phyloP scores from a whole-genome alignment of 2,113 vertebrate species.

The Thinocorus orbignyianus region DNA sequence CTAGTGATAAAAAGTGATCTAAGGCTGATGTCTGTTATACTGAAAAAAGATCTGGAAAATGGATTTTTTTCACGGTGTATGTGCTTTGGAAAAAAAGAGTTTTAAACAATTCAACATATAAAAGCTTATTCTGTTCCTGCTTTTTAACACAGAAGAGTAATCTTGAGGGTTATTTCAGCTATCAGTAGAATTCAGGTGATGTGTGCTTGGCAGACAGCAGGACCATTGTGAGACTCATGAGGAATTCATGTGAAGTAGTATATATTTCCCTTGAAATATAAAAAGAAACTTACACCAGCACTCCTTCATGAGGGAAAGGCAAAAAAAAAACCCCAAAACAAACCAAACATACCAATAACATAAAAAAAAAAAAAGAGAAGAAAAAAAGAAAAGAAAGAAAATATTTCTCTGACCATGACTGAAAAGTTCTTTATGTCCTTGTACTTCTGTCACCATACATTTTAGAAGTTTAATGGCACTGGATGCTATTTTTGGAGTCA shows the following conservation, averaged over 20 bases:
- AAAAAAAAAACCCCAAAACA: neutral
- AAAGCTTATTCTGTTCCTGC: neutral
- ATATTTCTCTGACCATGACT: neutral
- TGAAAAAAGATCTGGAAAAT: neutral
- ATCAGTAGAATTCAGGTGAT: neutral
- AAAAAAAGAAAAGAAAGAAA: neutral
- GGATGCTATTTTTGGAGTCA: neutral
- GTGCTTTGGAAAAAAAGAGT: neutral
- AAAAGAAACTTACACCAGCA: neutral
- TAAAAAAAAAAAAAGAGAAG: too few relatives aligned
- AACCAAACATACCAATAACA: fast-evolving
- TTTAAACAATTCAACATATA: neutral
- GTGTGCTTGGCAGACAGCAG: neutral
- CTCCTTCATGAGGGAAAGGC: neutral
- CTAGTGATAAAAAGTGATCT: neutral
- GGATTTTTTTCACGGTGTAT: neutral
- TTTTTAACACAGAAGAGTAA: neutral
- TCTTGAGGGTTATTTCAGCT: neutral
- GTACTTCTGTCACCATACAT: neutral
- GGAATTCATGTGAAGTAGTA: neutral
- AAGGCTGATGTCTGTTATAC: neutral
- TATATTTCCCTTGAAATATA: neutral
- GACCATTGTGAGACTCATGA: neutral
- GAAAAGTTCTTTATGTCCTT: neutral
- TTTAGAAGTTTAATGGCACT: neutral